Conservation (phyloP, 1,140 invertebrate genomes). For the Dendrolimus kikuchii region DNA sequence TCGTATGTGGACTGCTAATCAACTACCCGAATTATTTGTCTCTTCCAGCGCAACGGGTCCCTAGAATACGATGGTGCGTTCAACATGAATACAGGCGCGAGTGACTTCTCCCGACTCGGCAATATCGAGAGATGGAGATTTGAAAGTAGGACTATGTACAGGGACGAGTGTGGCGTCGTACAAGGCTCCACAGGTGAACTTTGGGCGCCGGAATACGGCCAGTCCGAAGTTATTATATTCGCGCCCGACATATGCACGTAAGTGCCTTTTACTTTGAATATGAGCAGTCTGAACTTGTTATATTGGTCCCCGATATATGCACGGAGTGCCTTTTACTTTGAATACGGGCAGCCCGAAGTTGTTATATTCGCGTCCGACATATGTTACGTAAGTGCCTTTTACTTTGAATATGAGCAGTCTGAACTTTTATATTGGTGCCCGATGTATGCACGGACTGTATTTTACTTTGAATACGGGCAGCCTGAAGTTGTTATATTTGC, state of each 20-base stretch:
- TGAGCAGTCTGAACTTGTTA: not conserved
- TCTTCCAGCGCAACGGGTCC: conserved; percentile 78
- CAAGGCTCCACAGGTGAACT: conserved; percentile 84
- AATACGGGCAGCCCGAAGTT: too few relatives aligned
- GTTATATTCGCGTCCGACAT: too few relatives aligned
- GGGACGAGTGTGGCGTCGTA: conserved; percentile 75
- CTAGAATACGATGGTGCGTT: conserved; percentile 81
- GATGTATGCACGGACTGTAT: too few relatives aligned
- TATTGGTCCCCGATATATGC: not conserved
- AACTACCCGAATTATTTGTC: not conserved
- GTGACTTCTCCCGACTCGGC: conserved; percentile 77
- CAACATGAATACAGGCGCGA: conserved; percentile 80
- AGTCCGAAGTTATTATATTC: conserved; percentile 76
- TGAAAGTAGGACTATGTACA: conserved; percentile 68
- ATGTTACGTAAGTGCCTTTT: too few relatives aligned
- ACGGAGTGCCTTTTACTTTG: too few relatives aligned
- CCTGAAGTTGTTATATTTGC: conserved; percentile 76
- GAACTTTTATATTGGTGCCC: too few relatives aligned
- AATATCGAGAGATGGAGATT: conserved; percentile 79
- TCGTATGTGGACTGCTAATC: not conserved
- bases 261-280: conserved; percentile 18
- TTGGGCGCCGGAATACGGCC: conserved; percentile 78
- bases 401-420: too few relatives aligned
- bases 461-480: conserved; percentile 50
- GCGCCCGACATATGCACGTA: conserved; percentile 80